These are phyloP conservation scores for Poecilus cupreus DNA, from an alignment of 2,888 invertebrate species.

Conservation along the genomic window DNA sequence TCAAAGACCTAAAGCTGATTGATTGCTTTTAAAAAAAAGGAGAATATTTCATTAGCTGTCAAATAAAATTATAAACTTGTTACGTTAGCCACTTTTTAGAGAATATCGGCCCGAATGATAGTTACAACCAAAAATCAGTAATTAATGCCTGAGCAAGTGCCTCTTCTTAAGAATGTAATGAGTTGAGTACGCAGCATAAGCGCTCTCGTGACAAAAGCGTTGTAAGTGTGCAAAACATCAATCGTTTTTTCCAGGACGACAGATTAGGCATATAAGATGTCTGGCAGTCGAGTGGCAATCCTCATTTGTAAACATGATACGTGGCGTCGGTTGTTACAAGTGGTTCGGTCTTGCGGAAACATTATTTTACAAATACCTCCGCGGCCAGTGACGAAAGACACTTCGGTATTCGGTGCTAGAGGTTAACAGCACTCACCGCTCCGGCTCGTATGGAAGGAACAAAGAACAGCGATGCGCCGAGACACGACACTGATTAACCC, in stretches of 20 bases:
- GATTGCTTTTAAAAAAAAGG: too few relatives aligned
- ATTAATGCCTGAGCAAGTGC: too few relatives aligned
- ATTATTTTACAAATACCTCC: slow-evolving; percentile 43
- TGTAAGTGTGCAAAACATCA: neutral
- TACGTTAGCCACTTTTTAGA: too few relatives aligned
- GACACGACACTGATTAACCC: slow-evolving; percentile 38
- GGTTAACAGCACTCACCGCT: slow-evolving; percentile 63
- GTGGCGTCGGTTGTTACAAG: slow-evolving; percentile 16
- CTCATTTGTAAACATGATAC: slow-evolving; percentile 56
- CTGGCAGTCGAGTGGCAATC: slow-evolving; percentile 22
- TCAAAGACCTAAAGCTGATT: too few relatives aligned
- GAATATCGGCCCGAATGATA: too few relatives aligned
- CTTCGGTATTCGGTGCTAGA: slow-evolving; percentile 63
- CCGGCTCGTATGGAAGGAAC: neutral
- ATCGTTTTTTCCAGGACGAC: slow-evolving; percentile 8
- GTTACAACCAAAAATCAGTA: too few relatives aligned
- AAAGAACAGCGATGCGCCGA: neutral
- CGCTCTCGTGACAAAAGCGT: too few relatives aligned
- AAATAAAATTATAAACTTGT: too few relatives aligned
- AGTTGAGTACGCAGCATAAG: too few relatives aligned
- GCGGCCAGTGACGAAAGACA: slow-evolving; percentile 53
- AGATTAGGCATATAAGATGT: slow-evolving; percentile 43
- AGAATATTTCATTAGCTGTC: too few relatives aligned
- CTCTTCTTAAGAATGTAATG: too few relatives aligned
- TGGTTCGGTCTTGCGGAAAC: slow-evolving; percentile 46